Evolutionary conservation across 2,888 invertebrate genomes (phyloP).

Genomic region (Eueremaeus valkanovi): DNA sequence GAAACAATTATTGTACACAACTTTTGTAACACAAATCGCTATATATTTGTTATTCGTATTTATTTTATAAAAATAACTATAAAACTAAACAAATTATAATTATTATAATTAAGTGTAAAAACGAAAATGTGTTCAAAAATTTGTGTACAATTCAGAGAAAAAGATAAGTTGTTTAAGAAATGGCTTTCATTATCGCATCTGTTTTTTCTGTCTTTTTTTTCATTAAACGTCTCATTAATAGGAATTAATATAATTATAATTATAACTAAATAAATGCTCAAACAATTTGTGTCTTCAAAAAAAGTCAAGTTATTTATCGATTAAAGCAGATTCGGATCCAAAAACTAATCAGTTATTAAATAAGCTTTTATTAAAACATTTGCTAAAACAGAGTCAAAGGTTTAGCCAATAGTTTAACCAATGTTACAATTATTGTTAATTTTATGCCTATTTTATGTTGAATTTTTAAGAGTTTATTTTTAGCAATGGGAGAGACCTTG

Average conservation of each 20-base stretch:
- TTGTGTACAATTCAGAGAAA: not conserved
- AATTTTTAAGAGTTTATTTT: not conserved
- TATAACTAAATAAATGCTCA: slow-evolving; percentile 29
- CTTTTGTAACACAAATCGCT: not conserved
- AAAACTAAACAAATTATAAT: not conserved
- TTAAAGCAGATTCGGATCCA: not conserved
- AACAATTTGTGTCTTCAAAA: slow-evolving; percentile 1
- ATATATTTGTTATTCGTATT: not conserved
- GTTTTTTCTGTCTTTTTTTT: too few species aligned
- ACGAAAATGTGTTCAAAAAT: not conserved
- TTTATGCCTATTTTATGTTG: not conserved
- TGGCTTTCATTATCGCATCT: not conserved
- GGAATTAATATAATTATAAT: slow-evolving; percentile 26
- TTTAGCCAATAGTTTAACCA: too few species aligned
- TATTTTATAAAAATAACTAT: not conserved
- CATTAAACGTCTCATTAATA: slow-evolving; percentile 23
- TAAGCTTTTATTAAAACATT: too few species aligned
- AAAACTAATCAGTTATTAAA: not conserved
- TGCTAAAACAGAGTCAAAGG: too few species aligned
- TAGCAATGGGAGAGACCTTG: too few species aligned
- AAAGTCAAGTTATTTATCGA: not conserved
- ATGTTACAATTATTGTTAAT: not conserved
- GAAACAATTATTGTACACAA: not conserved
- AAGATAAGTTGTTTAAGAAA: slow-evolving; percentile 2
- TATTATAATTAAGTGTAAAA: not conserved